Conservation (phyloP, 2,113 vertebrate genomes). For the Pachyramphus minor region DNA sequence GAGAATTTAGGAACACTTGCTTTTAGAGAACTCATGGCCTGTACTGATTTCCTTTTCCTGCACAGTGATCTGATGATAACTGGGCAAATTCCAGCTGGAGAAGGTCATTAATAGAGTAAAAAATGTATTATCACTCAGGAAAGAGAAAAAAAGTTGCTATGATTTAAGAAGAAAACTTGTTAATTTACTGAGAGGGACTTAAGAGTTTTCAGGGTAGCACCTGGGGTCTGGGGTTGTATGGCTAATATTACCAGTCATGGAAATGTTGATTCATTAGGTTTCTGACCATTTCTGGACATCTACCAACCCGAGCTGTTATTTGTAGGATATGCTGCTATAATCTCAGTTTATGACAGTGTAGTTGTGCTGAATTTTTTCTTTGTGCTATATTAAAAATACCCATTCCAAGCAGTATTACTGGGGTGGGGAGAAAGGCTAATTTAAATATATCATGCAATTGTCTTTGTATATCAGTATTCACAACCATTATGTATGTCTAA, state of each 20-base stretch:
- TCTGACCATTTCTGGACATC: not conserved
- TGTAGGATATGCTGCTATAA: not conserved
- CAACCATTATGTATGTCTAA: not conserved
- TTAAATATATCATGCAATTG: conserved; percentile 23
- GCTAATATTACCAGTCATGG: not conserved
- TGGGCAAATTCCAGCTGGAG: not conserved
- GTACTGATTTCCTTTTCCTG: not conserved
- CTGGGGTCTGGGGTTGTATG: rapidly evolving
- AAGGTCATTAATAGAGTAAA: not conserved
- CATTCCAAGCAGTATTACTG: not conserved
- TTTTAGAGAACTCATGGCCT: not conserved
- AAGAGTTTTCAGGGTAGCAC: not conserved
- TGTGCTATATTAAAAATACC: conserved; percentile 5
- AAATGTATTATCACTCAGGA: not conserved
- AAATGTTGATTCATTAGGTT: not conserved
- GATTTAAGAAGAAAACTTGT: not conserved
- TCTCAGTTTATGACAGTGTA: not conserved
- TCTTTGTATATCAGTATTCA: not conserved
- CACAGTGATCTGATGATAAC: not conserved
- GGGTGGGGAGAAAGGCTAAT: not conserved
- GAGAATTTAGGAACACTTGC: not conserved
- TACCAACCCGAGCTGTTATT: not conserved
- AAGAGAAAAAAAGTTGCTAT: not conserved
- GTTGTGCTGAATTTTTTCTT: not conserved
- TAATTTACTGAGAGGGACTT: not conserved